These are phyloP conservation scores for Timema podura DNA, from an alignment of 2,888 invertebrate genomes.

Conservation along the genomic window DNA sequence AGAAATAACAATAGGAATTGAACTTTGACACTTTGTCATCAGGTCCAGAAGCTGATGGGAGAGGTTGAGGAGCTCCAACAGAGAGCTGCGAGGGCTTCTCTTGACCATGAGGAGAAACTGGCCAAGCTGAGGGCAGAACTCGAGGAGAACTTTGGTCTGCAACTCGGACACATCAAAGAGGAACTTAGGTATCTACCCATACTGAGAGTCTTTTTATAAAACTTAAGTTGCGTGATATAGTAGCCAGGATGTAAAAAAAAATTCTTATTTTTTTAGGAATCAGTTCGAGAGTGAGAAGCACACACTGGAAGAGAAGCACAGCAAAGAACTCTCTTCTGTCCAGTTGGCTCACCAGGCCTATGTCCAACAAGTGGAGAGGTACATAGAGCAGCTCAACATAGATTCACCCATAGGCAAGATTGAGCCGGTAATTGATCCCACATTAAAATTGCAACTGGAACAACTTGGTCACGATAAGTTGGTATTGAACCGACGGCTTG, in stretches of 20 bases:
- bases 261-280: neutral
- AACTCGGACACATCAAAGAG: constrained; percentile 25
- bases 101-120: constrained; percentile 19
- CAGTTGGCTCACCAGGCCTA: no score
- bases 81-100: constrained; percentile 2
- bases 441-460: no score
- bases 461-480: no score
- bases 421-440: no score
- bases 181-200: constrained; percentile 21
- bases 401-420: no score
- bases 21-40: neutral
- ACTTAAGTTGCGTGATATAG: neutral
- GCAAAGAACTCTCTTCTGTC: no score
- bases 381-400: no score
- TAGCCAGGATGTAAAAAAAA: neutral
- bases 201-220: neutral
- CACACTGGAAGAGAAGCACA: no score
- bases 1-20: no score
- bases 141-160: constrained; percentile 27
- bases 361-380: no score
- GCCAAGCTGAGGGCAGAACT: constrained; percentile 19
- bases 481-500: no score
- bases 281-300: no score
- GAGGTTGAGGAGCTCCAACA: constrained; percentile 31
- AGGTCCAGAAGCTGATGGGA: constrained; percentile 30